These are phyloP conservation scores for Tauraco hartlaubi DNA, from an alignment of 2,797 vertebrate genomes.

Conservation along the genomic window DNA sequence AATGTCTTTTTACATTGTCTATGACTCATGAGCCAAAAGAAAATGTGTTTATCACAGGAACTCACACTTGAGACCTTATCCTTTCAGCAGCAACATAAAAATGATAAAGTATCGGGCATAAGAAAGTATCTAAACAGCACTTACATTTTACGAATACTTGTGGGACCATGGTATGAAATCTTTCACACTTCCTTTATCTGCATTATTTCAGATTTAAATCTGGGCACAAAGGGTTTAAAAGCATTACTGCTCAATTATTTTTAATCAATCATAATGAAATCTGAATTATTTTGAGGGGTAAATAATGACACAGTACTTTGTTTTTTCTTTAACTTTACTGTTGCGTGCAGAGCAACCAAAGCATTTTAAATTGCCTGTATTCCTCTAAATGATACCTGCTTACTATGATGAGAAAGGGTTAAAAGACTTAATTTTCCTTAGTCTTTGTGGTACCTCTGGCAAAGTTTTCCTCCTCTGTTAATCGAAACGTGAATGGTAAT, in stretches of 20 bases:
- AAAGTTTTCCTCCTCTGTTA: conserved; percentile 37
- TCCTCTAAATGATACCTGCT: not conserved
- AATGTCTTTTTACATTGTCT: conserved; percentile 71
- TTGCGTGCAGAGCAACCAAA: not conserved
- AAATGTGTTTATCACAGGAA: conserved; percentile 67
- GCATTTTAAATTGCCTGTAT: not conserved
- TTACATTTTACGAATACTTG: conserved; percentile 43
- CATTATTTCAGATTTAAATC: conserved; percentile 57
- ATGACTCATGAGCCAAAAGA: conserved; percentile 50
- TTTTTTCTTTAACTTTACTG: not conserved
- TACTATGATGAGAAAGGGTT: conserved; percentile 13
- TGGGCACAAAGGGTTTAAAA: conserved; percentile 39
- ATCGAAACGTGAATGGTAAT: conserved; percentile 44
- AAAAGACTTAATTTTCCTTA: conserved; percentile 22
- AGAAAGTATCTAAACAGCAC: not conserved
- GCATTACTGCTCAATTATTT: conserved; percentile 39
- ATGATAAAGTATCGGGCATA: not conserved
- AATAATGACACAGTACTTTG: not conserved
- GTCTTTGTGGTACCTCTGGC: not conserved
- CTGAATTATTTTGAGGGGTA: not conserved
- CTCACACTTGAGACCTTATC: conserved; percentile 46
- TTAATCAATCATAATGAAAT: conserved; percentile 32
- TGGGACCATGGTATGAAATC: conserved; percentile 8
- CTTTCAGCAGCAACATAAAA: conserved; percentile 75
- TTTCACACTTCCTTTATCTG: conserved; percentile 52